Conservation (phyloP, 2,113 vertebrate species). For the Perognathus longimembris region DNA sequence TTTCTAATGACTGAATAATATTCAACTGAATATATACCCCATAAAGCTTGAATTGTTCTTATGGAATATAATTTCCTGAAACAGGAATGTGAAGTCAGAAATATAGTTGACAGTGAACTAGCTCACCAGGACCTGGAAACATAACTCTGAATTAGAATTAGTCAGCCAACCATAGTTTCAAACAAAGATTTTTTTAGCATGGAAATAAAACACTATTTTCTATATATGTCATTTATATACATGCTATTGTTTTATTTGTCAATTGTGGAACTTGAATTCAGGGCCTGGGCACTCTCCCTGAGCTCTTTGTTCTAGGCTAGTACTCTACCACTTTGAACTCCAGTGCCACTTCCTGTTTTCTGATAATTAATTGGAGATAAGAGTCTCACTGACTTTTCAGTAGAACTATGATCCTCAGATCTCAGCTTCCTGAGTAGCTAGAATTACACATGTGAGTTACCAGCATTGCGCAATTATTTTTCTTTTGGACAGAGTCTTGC, state of each 20-base stretch:
- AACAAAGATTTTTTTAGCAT: not conserved
- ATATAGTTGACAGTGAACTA: not conserved
- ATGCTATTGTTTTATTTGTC: not conserved
- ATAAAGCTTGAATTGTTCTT: not conserved
- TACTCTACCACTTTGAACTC: too few species aligned
- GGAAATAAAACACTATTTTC: slow-evolving; percentile 34
- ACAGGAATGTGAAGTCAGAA: not conserved
- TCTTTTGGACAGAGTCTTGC: too few species aligned
- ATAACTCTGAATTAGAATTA: not conserved
- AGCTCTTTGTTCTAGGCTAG: too few species aligned
- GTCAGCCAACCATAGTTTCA: not conserved
- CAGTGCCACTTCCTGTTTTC: too few species aligned
- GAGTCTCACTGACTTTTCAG: too few species aligned
- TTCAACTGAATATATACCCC: not conserved
- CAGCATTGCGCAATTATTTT: too few species aligned
- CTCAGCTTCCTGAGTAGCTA: too few species aligned
- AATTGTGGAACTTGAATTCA: too few species aligned
- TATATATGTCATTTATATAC: not conserved
- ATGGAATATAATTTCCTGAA: not conserved
- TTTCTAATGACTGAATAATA: not conserved
- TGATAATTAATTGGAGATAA: too few species aligned
- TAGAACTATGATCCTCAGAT: too few species aligned
- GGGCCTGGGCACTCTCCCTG: too few species aligned
- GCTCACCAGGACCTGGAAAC: not conserved
- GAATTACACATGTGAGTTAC: too few species aligned